Evolutionary conservation across 2,113 vertebrate genomes (phyloP).

Genomic region (Rhinopithecus roxellana): DNA sequence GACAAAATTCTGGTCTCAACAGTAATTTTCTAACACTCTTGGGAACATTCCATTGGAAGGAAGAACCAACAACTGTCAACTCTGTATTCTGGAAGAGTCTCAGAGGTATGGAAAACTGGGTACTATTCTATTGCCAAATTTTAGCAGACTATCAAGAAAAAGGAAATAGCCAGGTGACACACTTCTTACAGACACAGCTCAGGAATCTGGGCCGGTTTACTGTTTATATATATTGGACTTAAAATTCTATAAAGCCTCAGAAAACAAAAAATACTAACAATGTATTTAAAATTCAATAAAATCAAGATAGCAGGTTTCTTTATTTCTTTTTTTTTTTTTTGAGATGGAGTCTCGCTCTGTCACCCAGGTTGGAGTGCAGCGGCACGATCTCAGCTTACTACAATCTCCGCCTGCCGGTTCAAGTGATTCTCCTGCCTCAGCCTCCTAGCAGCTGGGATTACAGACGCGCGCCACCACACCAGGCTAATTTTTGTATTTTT

Average conservation of each 20-base stretch:
- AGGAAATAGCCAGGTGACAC: not conserved
- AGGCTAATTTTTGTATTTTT: too few relatives aligned
- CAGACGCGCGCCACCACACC: too few relatives aligned
- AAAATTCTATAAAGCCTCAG: constrained; percentile 25
- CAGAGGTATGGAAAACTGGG: constrained; percentile 5
- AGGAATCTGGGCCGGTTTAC: not conserved
- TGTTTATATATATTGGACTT: not conserved
- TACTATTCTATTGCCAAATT: not conserved
- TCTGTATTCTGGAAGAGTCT: constrained; percentile 39
- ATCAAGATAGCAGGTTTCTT: not conserved
- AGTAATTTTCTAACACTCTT: constrained; percentile 33
- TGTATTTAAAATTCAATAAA: constrained; percentile 55
- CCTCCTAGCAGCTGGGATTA: too few relatives aligned
- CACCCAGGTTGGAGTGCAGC: too few relatives aligned
- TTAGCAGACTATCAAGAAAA: constrained; percentile 27
- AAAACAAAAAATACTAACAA: constrained; percentile 49
- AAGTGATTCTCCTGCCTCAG: too few relatives aligned
- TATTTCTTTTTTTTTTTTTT: too few relatives aligned
- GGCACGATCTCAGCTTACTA: too few relatives aligned
- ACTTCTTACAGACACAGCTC: not conserved
- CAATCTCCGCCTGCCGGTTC: too few relatives aligned
- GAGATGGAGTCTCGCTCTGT: too few relatives aligned
- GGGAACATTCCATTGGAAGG: constrained; percentile 15
- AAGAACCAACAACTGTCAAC: not conserved
- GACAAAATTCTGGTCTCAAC: not conserved